These are phyloP conservation scores for Lagopus muta DNA, from an alignment of 2,113 vertebrate genomes.

Conservation along the genomic window DNA sequence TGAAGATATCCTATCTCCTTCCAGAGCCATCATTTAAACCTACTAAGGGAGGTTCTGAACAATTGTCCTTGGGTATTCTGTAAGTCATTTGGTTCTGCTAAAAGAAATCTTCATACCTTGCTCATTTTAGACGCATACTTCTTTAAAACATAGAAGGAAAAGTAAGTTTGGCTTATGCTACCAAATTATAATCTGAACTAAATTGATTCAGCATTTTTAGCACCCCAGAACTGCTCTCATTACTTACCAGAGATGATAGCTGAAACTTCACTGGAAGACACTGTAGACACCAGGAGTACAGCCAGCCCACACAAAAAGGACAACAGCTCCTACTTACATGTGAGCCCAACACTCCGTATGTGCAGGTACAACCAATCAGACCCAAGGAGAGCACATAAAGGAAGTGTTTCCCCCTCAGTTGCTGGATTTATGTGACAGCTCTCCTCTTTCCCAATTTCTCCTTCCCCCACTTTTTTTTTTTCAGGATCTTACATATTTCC, in stretches of 20 bases:
- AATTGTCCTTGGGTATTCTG: not conserved
- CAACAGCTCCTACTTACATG: not conserved
- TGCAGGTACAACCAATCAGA: not conserved
- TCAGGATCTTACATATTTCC: not conserved
- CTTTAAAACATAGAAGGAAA: not conserved
- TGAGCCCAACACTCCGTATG: not conserved
- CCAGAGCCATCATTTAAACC: not conserved
- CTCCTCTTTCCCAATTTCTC: not conserved
- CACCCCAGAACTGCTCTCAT: not conserved
- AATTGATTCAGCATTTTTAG: not conserved
- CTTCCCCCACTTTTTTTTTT: not conserved
- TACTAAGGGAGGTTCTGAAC: not conserved
- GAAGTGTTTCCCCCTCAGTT: not conserved
- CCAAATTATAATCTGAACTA: not conserved
- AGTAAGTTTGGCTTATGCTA: not conserved
- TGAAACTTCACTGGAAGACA: not conserved
- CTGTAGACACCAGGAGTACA: rapidly evolving
- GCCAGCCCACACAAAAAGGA: not conserved
- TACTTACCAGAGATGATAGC: not conserved
- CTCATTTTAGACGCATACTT: not conserved
- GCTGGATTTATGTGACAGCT: not conserved
- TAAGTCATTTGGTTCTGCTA: not conserved
- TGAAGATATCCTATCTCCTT: not conserved
- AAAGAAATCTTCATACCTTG: not conserved
- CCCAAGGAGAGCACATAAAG: not conserved